Base-by-base conservation (phyloP, 2,797 vertebrate species). In the Stomatorhinus walkeri region DNA sequence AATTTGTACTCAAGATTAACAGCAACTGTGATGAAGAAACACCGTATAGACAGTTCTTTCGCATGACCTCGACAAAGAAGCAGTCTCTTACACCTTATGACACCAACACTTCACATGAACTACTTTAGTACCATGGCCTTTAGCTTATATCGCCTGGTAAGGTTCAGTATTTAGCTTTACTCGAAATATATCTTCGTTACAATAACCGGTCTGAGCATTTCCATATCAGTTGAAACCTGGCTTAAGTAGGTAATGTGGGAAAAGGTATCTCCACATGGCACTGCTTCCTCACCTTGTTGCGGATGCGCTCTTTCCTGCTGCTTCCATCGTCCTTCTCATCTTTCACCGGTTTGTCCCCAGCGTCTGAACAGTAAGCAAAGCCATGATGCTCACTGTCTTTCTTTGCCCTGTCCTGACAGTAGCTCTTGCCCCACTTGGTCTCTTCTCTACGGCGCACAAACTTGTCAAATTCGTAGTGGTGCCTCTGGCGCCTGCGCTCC, bases 401-500 rank as follows among this genome's bases (percentile, higher is more conserved):
- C 95, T 97, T 97, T 93, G 95, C 96, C 90, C 97, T 93, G 93
- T 98, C 97, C 93, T 97, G 96, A 93, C 93, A 96, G 95, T 96
- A 97, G 89, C 97, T 97, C 93, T 98, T 98, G 56, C 97, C 97
- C 97, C 97, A 97, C 89, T 97, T 98, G 90, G 95, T 97, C 90
- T 98, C 97, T n/a, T 99, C 98, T 92, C 97, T 97, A 92, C 97
- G 97, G 61, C 97, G 96, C 93, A 96, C 93, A 91, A 97, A 97
- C 94, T 96, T 97, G 92, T 97, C 97, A 90, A 96, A 97, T 89
- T 98, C 97, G 89, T 96, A 97, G 92, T 97, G 96, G 93, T 96
- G 95, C 92, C 97, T 96, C 91, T 97, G 97, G 12, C 97, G 96
- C 91, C 97, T 97, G 91, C 96, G 94, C 88, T 97, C 97, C 76